Evolutionary conservation across 1,140 invertebrate species (phyloP), one percentile per base, ranked within the genome.

Genomic region (Pseudomyrmex dendroicus): DNA sequence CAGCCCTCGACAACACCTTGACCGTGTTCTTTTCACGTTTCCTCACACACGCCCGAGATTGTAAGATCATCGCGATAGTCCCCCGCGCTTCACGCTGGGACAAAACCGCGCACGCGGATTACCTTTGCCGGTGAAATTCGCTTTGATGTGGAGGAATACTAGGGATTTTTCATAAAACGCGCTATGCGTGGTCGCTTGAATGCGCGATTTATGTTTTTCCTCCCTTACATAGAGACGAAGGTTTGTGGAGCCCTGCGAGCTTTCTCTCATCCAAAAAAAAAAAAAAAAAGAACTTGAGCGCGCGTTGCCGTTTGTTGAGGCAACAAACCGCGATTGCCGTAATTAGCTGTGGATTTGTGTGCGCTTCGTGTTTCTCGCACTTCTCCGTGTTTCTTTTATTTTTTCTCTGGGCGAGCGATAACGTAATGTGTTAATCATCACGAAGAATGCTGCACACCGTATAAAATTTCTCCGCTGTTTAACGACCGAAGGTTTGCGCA

Each of bases 1-100:
- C 48, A 73, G 12, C 22, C 68, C 35, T 35, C 0, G 44, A 50
- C 77, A 63, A 50, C 77, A 63, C 68, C 35, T n/a, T 44, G 9
- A 66, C 20, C 35, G 56, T 35, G 35, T 74, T 82, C 70, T 17
- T 74, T 82, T 73, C 59, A 82, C 52, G 46, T 52, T 52, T n/a
- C 15, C 15, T 5, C 35, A 35, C 48, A 2, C 17, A 48, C 57
- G 17, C 68, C 59, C 48, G 70, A 62, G 78, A 82, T 82, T 82
- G 78, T 74, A 73, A 63, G 70, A 70, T 80, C 68, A 70, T 56
- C 59, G 48, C 70, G 78, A 62, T 74, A 63, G 70, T 74, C 78
- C 0, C 35, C 35, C 7, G 5, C 70, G 64, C 50, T 74, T 52
- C 17, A 22, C 22, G 20, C 46, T 13, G 44, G 35, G 44, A 73